Evolutionary conservation across 2,797 vertebrate species (phyloP).

Genomic region (Tarsius wallacei): DNA sequence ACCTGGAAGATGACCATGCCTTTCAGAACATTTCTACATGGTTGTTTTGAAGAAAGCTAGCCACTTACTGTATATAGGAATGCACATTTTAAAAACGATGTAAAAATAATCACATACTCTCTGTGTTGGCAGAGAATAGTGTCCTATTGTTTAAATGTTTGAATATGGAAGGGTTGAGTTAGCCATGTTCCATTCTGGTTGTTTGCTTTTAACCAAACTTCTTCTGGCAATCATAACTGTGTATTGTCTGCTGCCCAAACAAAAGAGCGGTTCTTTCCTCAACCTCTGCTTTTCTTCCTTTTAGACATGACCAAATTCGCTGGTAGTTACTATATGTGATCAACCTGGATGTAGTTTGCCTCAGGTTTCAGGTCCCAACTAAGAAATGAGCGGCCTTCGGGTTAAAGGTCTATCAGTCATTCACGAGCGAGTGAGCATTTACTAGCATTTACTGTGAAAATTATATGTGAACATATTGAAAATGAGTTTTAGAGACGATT

Average conservation of each 20-base stretch:
- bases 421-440: too few relatives aligned
- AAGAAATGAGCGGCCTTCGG: background rate
- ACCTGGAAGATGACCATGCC: background rate
- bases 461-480: background rate
- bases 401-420: background rate
- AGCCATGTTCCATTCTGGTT: background rate
- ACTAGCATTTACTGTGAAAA: too few relatives aligned
- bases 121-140: background rate
- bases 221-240: background rate
- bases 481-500: background rate
- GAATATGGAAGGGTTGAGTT: conserved; percentile 30
- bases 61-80: background rate
- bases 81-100: background rate
- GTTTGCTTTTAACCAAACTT: conserved; percentile 42
- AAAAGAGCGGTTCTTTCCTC: background rate
- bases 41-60: background rate
- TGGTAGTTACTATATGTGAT: background rate
- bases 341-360: background rate
- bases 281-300: conserved; percentile 26
- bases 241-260: background rate
- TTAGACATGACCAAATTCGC: background rate
- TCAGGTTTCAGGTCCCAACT: background rate
- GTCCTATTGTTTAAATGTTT: conserved; percentile 43
- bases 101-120: background rate
- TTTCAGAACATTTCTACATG: background rate